A percentile compares a stretch with the other conserved stretches of the same genome.
phyloP scores from a whole-genome alignment of 2,888 invertebrate species.

The Cosmopolites sordidus region DNA sequence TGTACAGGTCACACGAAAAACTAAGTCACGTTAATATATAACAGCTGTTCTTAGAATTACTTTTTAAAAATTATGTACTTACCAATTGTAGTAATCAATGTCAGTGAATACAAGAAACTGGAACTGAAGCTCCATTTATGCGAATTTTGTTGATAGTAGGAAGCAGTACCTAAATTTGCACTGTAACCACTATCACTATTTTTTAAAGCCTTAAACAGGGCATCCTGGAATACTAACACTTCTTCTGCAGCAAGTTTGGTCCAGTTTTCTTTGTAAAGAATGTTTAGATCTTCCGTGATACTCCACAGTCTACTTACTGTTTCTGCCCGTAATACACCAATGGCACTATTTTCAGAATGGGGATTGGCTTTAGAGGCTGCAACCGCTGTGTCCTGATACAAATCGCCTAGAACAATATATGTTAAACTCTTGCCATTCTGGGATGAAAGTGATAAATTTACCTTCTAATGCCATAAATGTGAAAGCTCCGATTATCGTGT shows the following conservation, averaged over 20 bases:
- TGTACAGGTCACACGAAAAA: no score
- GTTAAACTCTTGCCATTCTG: neutral
- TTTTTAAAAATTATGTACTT: conserved; percentile 48
- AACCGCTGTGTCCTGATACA: conserved; percentile 56
- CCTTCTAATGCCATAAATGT: conserved; percentile 85
- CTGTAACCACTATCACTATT: conserved; percentile 33
- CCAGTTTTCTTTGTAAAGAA: conserved; percentile 89
- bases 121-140: conserved; percentile 89
- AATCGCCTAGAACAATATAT: conserved; percentile 26
- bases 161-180: conserved; percentile 14
- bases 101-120: conserved; percentile 87
- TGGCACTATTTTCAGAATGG: conserved; percentile 40
- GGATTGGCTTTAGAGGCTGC: conserved; percentile 63
- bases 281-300: conserved; percentile 82
- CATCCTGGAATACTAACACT: conserved; percentile 78
- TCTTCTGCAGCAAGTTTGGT: conserved; percentile 81
- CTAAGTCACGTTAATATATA: neutral
- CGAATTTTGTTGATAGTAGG: conserved; percentile 46
- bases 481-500: conserved; percentile 88
- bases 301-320: conserved; percentile 82
- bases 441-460: conserved; percentile 4
- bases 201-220: conserved; percentile 51
- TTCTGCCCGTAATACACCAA: conserved; percentile 59
- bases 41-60: no score
- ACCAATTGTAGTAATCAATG: conserved; percentile 94